These are phyloP conservation scores for Anoura caudifer DNA, from an alignment of 2,113 vertebrate genomes.

Conservation along the genomic window DNA sequence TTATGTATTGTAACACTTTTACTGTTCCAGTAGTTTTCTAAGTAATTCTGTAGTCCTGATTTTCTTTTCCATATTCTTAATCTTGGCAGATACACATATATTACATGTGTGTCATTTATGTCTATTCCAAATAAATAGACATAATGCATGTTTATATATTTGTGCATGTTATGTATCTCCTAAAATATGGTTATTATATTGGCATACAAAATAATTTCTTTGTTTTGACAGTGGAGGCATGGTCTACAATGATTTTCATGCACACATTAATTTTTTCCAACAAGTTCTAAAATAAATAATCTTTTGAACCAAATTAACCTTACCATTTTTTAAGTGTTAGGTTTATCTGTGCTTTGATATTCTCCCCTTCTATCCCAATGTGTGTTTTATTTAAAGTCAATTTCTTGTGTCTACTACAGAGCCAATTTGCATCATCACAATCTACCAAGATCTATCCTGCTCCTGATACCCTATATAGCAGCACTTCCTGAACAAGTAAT, in stretches of 20 bases:
- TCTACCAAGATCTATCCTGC: neutral
- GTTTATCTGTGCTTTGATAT: neutral
- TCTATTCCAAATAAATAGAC: no score
- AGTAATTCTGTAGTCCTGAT: neutral
- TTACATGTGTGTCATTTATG: no score
- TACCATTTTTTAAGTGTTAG: neutral
- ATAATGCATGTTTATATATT: neutral
- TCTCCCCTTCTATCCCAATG: neutral
- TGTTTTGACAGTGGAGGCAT: neutral
- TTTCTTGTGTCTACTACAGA: neutral
- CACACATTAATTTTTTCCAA: neutral
- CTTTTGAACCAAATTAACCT: neutral
- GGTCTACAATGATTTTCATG: neutral
- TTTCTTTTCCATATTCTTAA: neutral
- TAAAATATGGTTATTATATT: neutral
- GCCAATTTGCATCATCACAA: neutral
- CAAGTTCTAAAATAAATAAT: neutral
- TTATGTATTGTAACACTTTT: neutral
- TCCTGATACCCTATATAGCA: neutral
- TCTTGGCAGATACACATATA: neutral
- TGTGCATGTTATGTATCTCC: neutral
- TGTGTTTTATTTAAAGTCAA: neutral
- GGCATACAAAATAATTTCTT: neutral
- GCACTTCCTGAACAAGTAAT: neutral
- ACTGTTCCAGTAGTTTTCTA: neutral